These are phyloP conservation scores for Silurus lanzhouensis DNA, from an alignment of 2,797 vertebrate genomes.

Conservation along the genomic window DNA sequence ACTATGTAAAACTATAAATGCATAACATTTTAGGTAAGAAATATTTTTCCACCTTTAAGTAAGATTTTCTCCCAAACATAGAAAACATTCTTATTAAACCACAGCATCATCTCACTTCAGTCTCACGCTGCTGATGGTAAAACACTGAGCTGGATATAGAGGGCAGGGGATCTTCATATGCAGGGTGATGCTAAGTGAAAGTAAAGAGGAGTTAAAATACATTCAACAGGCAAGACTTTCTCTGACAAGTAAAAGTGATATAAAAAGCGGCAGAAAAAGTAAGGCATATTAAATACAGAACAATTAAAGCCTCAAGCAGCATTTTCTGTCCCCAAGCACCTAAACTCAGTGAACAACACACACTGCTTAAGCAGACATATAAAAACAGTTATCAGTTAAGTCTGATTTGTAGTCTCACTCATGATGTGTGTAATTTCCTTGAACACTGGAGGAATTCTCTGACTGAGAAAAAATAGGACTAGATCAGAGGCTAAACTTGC, in stretches of 20 bases:
- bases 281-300: not conserved
- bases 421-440: no score
- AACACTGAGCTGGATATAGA: slow-evolving; percentile 77
- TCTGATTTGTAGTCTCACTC: no score
- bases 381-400: no score
- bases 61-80: not conserved
- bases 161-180: slow-evolving; percentile 88
- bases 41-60: not conserved
- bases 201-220: not conserved
- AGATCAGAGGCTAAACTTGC: no score
- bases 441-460: no score
- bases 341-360: no score
- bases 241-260: not conserved
- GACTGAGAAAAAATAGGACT: no score
- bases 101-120: not conserved
- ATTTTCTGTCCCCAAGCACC: no score
- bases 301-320: no score
- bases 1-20: not conserved
- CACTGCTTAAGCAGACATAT: no score
- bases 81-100: not conserved
- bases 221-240: not conserved
- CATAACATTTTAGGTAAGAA: not conserved
- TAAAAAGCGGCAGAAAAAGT: not conserved
- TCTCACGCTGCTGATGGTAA: slow-evolving; percentile 49
- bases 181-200: slow-evolving; percentile 80